Evolutionary conservation across 2,113 vertebrate species (phyloP), one percentile per base, ranked within the genome.

Genomic region (Vicugna pacos): DNA sequence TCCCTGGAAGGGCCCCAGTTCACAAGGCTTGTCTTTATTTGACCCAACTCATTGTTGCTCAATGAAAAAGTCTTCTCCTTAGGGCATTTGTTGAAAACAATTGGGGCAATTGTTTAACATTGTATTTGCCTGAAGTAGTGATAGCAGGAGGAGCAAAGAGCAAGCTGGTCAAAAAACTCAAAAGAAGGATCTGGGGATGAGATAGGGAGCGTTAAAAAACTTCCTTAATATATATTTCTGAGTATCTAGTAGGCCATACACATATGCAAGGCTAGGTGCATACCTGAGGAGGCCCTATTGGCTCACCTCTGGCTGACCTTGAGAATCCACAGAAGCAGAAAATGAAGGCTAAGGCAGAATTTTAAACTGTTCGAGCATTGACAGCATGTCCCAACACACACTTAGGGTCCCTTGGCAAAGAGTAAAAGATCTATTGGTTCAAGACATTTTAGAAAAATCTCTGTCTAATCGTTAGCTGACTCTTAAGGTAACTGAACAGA

Each of bases 381-480:
- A 94, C 94, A 14, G 42, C 48, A 60, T 75, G 32, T 35, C 26
- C 20, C 8, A 94, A 20, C 26, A n/a, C 46, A 87, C 1, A 15
- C 65, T 62, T 50, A 38, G 52, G 38, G 32, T 58, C 35, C n/a
- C 24, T 91, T 54, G 72, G 73, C 50, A 80, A 70, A 85, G 30
- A 15, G 14, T 50, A 48, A 95, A 94, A 88, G 22, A 75, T 83
- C 69, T 52, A 30, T 88, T 89, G 56, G 82, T 95, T 86, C 65
- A 95, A 86, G 70, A 73, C 11, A 54, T 94, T 94, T 95, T 48
- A 64, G 17, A 81, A 95, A 96, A 95, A 83, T 82, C 19, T 84
- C 46, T 94, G 17, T 88, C 30, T 20, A 48, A 32, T 94, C 35
- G 65, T 82, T 92, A 92, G 19, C 48, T 97, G 65, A 95, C 58